phyloP scores from a whole-genome alignment of 2,113 vertebrate species.

The Anoura caudifer region DNA sequence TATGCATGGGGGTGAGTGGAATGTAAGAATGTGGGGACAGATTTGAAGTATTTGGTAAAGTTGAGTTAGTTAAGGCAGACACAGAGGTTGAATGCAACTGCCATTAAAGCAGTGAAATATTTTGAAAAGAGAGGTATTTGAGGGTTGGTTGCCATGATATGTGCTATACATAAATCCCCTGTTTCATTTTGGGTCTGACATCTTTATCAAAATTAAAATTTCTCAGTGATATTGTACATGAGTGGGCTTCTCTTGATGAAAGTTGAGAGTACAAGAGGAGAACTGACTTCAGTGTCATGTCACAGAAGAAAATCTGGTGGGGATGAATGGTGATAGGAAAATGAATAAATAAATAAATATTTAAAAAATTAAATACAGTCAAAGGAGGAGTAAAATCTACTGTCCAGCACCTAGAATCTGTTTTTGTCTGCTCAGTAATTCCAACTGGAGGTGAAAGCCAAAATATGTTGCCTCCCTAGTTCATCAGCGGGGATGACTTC shows the following conservation, averaged over 20 bases:
- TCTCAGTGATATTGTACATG: background rate
- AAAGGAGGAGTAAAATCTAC: constrained; percentile 22
- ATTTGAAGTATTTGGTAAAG: background rate
- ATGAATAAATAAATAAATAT: no score
- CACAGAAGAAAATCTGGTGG: constrained; percentile 20
- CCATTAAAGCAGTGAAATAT: background rate
- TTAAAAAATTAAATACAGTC: background rate
- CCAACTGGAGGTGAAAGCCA: background rate
- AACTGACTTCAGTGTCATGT: background rate
- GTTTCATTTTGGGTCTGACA: background rate
- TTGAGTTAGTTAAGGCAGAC: background rate
- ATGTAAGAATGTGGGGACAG: background rate
- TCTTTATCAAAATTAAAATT: constrained; percentile 1
- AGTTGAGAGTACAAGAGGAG: background rate
- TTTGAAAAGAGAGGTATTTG: background rate
- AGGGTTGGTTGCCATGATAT: background rate
- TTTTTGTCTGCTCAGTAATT: constrained; percentile 37
- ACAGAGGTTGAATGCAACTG: background rate
- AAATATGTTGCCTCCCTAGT: background rate
- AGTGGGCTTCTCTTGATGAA: background rate
- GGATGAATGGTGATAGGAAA: no score
- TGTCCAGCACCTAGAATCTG: background rate
- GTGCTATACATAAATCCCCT: background rate
- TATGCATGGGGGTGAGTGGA: background rate
- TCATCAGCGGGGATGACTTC: background rate